Percentiles rank a stretch among this genome's conserved stretches.
phyloP scores from a whole-genome alignment of 2,113 vertebrate genomes.

The Chaetops frenatus region DNA sequence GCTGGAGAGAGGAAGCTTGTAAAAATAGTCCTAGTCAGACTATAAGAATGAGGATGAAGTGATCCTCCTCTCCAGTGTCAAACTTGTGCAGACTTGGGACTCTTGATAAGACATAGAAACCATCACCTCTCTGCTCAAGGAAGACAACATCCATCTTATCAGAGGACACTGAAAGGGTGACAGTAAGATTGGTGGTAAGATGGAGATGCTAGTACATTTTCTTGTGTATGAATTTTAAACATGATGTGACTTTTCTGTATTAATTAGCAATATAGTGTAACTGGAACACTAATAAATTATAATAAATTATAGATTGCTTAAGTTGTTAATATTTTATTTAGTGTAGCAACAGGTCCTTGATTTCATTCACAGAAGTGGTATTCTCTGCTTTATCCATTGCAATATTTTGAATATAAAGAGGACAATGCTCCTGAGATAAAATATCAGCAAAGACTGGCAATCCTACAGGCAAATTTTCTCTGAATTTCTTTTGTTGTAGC shows the following conservation, averaged over 20 bases:
- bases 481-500: not conserved
- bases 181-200: not conserved
- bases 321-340: not conserved
- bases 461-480: not conserved
- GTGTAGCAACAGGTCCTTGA: not conserved
- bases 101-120: not conserved
- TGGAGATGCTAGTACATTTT: not conserved
- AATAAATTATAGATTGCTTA: not conserved
- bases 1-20: not conserved
- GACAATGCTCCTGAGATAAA: not conserved
- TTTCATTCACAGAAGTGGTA: not conserved
- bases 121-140: not conserved
- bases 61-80: not conserved
- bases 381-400: not conserved
- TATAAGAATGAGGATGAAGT: not conserved
- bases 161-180: not conserved
- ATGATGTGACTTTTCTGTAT: not conserved
- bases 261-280: not conserved
- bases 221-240: not conserved
- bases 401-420: not conserved
- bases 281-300: not conserved
- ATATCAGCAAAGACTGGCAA: fast-evolving
- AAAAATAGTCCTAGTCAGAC: not conserved
- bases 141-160: fast-evolving
- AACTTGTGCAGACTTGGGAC: not conserved